A percentile compares a stretch with the other conserved stretches of the same genome.
Conservation (phyloP, 2,888 invertebrate genomes). For the Auanema freiburgensis region DNA sequence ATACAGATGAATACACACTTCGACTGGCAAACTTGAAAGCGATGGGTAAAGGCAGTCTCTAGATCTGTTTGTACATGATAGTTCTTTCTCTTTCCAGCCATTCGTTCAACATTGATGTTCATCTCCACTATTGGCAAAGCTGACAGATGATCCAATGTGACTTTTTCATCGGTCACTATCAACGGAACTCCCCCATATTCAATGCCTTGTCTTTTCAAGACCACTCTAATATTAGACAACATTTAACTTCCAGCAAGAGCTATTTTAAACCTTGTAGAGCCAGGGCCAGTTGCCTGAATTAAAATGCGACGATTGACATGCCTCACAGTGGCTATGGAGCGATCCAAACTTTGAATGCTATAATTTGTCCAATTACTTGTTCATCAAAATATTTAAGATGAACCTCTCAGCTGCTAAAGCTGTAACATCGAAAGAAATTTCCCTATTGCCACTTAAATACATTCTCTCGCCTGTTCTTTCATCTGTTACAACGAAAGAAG, state of each 20-base stretch:
- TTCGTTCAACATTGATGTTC: slow-evolving; percentile 27
- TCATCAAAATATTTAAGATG: neutral
- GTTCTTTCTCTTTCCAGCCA: slow-evolving; percentile 15
- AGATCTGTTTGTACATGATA: slow-evolving; percentile 27
- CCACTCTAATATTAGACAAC: slow-evolving; percentile 21
- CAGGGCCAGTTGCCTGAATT: slow-evolving; percentile 35
- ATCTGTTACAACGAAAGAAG: slow-evolving; percentile 55
- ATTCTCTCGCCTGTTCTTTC: slow-evolving; percentile 49
- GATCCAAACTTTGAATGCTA: slow-evolving; percentile 18
- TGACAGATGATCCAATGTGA: slow-evolving; percentile 25
- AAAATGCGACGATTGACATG: slow-evolving; percentile 40
- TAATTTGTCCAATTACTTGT: neutral
- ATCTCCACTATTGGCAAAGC: slow-evolving; percentile 34
- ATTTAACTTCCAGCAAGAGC: neutral
- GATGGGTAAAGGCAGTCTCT: slow-evolving; percentile 29
- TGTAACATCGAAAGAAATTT: slow-evolving; percentile 57
- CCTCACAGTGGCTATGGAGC: slow-evolving; percentile 26
- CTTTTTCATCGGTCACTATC: slow-evolving; percentile 31
- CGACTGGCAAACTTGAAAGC: slow-evolving; percentile 28
- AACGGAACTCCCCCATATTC: slow-evolving; percentile 37
- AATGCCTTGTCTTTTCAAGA: slow-evolving; percentile 32
- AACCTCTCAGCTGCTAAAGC: slow-evolving; percentile 25
- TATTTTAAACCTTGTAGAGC: slow-evolving; percentile 29
- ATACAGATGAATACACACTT: neutral
- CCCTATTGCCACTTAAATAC: slow-evolving; percentile 48